phyloP scores from a whole-genome alignment of 2,113 vertebrate genomes.

The Puntigrus tetrazona region DNA sequence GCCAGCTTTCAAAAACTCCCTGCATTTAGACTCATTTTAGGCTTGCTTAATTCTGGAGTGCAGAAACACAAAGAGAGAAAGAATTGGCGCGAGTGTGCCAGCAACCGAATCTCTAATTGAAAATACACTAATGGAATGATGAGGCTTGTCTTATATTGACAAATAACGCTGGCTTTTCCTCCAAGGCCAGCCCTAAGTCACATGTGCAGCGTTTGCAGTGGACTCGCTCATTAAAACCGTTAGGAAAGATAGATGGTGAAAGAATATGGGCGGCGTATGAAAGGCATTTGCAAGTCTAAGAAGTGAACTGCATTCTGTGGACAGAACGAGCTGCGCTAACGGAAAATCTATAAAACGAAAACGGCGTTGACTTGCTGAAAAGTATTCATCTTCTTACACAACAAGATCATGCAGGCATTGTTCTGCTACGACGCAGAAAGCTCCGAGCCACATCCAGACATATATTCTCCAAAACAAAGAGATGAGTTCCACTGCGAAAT shows the following conservation, averaged over 20 bases:
- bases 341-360: neutral
- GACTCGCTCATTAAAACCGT: neutral
- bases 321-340: neutral
- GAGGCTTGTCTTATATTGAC: constrained; percentile 29
- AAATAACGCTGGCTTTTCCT: constrained; percentile 11
- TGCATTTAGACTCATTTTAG: constrained; percentile 54
- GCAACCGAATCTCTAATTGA: constrained; percentile 29
- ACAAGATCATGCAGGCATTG: neutral
- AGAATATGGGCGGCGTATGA: neutral
- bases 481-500: neutral
- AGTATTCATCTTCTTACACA: neutral
- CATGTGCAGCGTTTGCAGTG: neutral
- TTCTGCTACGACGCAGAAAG: neutral
- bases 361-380: neutral
- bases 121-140: constrained; percentile 15
- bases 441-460: neutral
- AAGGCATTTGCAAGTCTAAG: constrained; percentile 10
- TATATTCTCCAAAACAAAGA: neutral
- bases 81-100: constrained; percentile 8
- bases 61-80: neutral
- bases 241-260: constrained; percentile 11
- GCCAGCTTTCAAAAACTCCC: constrained; percentile 46
- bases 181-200: neutral
- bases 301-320: neutral
- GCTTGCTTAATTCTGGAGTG: constrained; percentile 44